Evolutionary conservation across 2,888 invertebrate species (phyloP), one percentile per base, ranked within the genome.

Genomic region (Nymphalis urticae): DNA sequence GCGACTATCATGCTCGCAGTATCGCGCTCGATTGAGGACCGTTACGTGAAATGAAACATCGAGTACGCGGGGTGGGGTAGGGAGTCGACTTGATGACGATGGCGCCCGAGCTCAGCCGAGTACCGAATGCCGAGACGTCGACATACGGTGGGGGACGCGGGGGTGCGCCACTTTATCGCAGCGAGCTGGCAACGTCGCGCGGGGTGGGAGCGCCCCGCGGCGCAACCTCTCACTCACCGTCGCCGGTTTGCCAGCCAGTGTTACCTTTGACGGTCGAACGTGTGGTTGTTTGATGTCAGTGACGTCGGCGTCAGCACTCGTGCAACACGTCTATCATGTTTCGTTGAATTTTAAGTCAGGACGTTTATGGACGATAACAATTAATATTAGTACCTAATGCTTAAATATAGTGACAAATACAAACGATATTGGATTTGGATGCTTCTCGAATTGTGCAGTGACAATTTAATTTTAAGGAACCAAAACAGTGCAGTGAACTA

Each of bases 331-430:
- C 89, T 89, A 88, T 89, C 85, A 90, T 92, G 89, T 89, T 89
- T 89, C 89, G 90, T 87, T 90, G 86, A 89, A 87, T 87, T 88
- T 86, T 86, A 92, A 92, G 88, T 90, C 86, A 85, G 84, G 89
- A 84, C 85, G 90, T 89, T 90, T 85, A 88, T 93, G 87, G 82
- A 83, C 80, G 82, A 89, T 88, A 92, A 88, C 82, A 74, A 75
- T 86, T 92, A 90, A 84, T 85, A 36, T 90, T 92, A 89, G 60
- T 61, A 90, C 93, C 94, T 93, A 94, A 94, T 94, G 93, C 93
- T 94, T 94, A 94, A 94, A 93, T 94, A 94, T 93, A 94, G 95
- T 93, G 95, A 94, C 93, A 94, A 93, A 93, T 93, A 93, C 87
- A 80, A 84, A 84, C 81, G 82, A 79, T 83, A 82, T 84, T 88